These are phyloP conservation scores for Melanchra persicariae DNA, from an alignment of 2,888 invertebrate genomes.

Conservation along the genomic window DNA sequence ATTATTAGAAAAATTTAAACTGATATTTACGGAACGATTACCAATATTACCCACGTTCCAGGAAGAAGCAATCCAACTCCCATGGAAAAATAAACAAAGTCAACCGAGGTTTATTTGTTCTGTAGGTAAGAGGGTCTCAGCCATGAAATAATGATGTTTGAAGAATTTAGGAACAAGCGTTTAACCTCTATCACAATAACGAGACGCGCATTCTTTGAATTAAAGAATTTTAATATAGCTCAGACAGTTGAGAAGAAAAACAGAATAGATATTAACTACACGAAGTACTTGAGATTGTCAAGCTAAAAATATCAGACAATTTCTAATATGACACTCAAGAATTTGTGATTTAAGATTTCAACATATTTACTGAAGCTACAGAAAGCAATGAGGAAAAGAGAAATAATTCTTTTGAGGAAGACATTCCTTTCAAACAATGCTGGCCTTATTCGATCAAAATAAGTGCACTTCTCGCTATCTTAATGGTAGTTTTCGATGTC, in stretches of 20 bases:
- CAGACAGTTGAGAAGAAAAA: slow-evolving; percentile 46
- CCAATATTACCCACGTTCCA: slow-evolving; percentile 83
- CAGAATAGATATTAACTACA: slow-evolving; percentile 53
- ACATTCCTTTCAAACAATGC: slow-evolving; percentile 48
- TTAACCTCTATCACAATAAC: slow-evolving; percentile 70
- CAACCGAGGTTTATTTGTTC: slow-evolving; percentile 85
- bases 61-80: slow-evolving; percentile 86
- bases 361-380: slow-evolving; percentile 42
- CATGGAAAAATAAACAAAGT: slow-evolving; percentile 87
- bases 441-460: slow-evolving; percentile 66
- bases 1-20: slow-evolving; percentile 66
- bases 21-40: slow-evolving; percentile 85
- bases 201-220: slow-evolving; percentile 68
- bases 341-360: slow-evolving; percentile 57
- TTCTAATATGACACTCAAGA: slow-evolving; percentile 56
- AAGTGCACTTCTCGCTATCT: slow-evolving; percentile 67
- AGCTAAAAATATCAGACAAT: slow-evolving; percentile 55
- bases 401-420: slow-evolving; percentile 27
- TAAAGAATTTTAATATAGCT: slow-evolving; percentile 69
- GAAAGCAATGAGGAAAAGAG: slow-evolving; percentile 36
- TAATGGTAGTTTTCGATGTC: slow-evolving; percentile 73
- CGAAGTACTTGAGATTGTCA: slow-evolving; percentile 52
- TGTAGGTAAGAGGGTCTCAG: slow-evolving; percentile 81
- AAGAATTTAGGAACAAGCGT: slow-evolving; percentile 80
- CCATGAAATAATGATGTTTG: slow-evolving; percentile 84